Base-by-base conservation (phyloP, 2,888 invertebrate species). In the Steinernema hermaphroditum region DNA sequence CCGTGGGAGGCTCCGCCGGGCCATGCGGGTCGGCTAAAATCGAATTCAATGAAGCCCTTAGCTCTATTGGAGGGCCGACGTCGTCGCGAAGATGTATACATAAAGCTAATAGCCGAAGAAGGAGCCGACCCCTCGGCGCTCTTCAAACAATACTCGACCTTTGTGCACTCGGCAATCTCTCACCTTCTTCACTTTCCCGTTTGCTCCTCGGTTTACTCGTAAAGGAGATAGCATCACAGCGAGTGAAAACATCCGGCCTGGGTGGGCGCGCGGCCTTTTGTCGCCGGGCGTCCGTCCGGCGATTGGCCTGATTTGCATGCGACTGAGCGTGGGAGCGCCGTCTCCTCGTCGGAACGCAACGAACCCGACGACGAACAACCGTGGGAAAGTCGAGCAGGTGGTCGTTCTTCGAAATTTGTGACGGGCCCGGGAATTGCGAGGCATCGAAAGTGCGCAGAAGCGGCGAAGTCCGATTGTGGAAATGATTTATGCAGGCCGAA, bases 301-400 rank as follows among this genome's bases (percentile, higher is more conserved):
- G 62, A 62, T 62, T 62, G 62, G 62, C 62, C 54, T 62, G 62
- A 62, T 62, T 62, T 62, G 62, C 62, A 62, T 62, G 62, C 62
- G 62, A 62, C 14, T 32, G 62, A 62, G 62, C 62, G 62, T 62
- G 62, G 32, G 62, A 62, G 32, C 62, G 34, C 32, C 62, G 46
- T 4, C 62, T 8, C 62, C 62, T n/a, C 46, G 6, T 46, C 46
- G 46, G 50, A 22, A 50, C 22, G 6, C 6, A 14, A 24, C 50
- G 50, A 50, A 50, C 50, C 62, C 29, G 34, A 9, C 8, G 62
- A 62, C 37, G 62, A 62, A 62, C 62, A 62, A 62, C 62, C 62
- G 62, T 62, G 62, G 62, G 62, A 62, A 62, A 62, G 29, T 62
- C 32, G 32, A 62, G 62, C 62, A 62, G 62, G 62, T 62, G 62